phyloP scores from a whole-genome alignment of 2,113 vertebrate genomes.

The Rhinoptilus africanus region DNA sequence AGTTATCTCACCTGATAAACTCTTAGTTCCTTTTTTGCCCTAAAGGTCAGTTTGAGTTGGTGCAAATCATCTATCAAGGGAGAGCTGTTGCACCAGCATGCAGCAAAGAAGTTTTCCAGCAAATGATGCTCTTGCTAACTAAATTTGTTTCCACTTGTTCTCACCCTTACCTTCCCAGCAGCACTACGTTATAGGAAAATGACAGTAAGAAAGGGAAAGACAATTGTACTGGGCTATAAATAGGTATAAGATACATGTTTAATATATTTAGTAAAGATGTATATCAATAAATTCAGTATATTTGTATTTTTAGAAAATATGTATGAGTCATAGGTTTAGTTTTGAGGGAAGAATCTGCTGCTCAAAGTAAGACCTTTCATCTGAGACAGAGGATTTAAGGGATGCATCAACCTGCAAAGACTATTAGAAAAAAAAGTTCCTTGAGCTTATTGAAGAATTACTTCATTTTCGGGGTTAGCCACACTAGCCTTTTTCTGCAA shows the following conservation, averaged over 20 bases:
- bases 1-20: neutral
- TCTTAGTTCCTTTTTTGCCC: neutral
- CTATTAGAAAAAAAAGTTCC: neutral
- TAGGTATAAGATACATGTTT: neutral
- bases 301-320: neutral
- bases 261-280: neutral
- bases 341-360: neutral
- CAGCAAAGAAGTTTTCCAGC: neutral
- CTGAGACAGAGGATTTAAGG: neutral
- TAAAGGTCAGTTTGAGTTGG: neutral
- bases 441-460: neutral
- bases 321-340: fast-evolving
- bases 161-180: neutral
- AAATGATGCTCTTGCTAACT: neutral
- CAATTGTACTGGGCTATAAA: neutral
- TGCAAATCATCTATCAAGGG: neutral
- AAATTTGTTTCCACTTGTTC: neutral
- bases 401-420: neutral
- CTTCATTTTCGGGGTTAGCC: neutral
- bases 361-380: neutral
- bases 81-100: neutral
- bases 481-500: neutral
- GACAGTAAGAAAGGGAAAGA: neutral
- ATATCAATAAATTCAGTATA: neutral
- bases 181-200: neutral